These are phyloP conservation scores for Rhyacophila evoluta DNA, from an alignment of 2,888 invertebrate genomes.

Conservation along the genomic window DNA sequence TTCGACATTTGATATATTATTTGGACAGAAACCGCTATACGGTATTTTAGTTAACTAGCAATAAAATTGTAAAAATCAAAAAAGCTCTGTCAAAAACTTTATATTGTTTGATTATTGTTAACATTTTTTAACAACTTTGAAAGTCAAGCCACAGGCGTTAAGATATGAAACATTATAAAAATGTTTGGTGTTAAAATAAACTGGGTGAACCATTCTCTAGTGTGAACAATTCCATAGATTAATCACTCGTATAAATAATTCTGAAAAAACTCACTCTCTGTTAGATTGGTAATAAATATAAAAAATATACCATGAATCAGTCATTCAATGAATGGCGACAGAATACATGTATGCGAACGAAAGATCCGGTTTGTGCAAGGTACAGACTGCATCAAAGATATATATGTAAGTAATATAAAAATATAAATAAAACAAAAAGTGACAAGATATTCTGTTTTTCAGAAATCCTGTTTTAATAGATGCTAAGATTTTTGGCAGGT, in stretches of 20 bases:
- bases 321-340: slow-evolving; percentile 11
- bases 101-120: neutral
- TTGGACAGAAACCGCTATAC: too few relatives aligned
- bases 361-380: neutral
- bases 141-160: neutral
- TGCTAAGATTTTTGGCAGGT: too few relatives aligned
- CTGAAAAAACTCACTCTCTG: neutral
- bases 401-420: too few relatives aligned
- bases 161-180: neutral
- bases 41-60: too few relatives aligned
- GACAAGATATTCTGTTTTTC: too few relatives aligned
- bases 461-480: too few relatives aligned
- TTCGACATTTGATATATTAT: too few relatives aligned
- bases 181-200: neutral
- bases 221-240: neutral
- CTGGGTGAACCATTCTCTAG: neutral
- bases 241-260: neutral
- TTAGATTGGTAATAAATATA: neutral
- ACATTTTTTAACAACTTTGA: neutral
- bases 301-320: slow-evolving; percentile 1
- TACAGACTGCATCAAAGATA: neutral
- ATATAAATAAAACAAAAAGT: too few relatives aligned
- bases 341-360: neutral
- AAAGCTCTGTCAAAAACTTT: too few relatives aligned
- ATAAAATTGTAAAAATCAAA: too few relatives aligned